phyloP scores from a whole-genome alignment of 2,113 vertebrate species.

The Trochalopteron elliotii region DNA sequence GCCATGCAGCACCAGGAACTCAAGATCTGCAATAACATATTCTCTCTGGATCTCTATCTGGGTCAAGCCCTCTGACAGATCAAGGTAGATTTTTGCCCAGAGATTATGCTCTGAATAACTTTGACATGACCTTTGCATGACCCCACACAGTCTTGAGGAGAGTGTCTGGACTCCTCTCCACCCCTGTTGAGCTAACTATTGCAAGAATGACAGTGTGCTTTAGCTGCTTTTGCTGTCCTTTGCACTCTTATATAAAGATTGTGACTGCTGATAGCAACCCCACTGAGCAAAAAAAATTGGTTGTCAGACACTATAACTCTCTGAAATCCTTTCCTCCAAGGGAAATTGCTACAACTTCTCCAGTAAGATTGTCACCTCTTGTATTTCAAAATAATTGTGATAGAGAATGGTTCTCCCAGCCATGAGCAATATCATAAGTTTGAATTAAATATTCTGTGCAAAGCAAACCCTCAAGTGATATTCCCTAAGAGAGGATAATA shows the following conservation, averaged over 20 bases:
- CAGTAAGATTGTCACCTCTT: neutral
- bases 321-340: neutral
- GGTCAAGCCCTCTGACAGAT: neutral
- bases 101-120: neutral
- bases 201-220: neutral
- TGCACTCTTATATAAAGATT: neutral
- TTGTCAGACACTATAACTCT: neutral
- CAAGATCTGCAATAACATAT: neutral
- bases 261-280: neutral
- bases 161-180: neutral
- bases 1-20: neutral
- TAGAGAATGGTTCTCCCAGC: neutral
- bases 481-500: neutral
- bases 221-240: neutral
- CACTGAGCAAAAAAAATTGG: neutral
- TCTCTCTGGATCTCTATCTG: neutral
- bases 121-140: neutral
- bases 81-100: neutral
- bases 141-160: neutral
- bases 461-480: neutral
- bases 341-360: neutral
- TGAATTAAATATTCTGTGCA: neutral
- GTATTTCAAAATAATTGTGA: neutral
- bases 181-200: neutral
- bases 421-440: neutral